Percentiles rank a stretch among this genome's conserved stretches.
Conservation (phyloP, 2,113 vertebrate genomes). For the Python bivittatus region DNA sequence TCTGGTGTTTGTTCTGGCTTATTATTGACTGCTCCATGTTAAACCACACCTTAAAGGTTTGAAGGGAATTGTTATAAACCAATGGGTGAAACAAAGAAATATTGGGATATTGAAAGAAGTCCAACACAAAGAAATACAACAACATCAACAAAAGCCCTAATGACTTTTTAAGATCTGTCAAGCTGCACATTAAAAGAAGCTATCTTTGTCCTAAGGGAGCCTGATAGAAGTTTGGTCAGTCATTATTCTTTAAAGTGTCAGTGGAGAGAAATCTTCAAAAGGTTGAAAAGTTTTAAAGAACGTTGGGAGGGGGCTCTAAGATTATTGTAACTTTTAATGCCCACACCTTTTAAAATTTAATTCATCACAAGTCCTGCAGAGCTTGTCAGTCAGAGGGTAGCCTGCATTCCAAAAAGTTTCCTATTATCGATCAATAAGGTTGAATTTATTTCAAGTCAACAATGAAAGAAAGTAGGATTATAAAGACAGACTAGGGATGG, state of each 20-base stretch:
- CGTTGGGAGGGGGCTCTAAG: neutral
- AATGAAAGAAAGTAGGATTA: neutral
- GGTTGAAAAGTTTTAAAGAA: slow-evolving; percentile 8
- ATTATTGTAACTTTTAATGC: slow-evolving; percentile 1
- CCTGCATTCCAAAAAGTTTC: neutral
- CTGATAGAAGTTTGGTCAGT: slow-evolving; percentile 2
- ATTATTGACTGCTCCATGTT: neutral
- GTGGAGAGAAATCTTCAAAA: neutral
- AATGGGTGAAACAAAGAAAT: neutral
- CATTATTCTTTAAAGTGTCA: slow-evolving; percentile 23
- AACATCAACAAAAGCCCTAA: neutral
- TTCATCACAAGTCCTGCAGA: neutral
- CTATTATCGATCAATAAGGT: neutral
- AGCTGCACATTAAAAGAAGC: neutral
- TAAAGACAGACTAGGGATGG: neutral
- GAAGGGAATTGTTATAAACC: neutral
- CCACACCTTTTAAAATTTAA: neutral
- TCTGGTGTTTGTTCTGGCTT: neutral
- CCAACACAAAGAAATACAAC: neutral
- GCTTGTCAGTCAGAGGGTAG: neutral
- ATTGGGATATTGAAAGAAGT: slow-evolving; percentile 2
- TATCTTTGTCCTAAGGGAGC: slow-evolving; percentile 4
- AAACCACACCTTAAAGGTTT: neutral
- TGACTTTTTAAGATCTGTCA: slow-evolving; percentile 31
- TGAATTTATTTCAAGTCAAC: neutral